Evolutionary conservation across 1,140 invertebrate genomes (phyloP).

Genomic region (Bombus waltoni): DNA sequence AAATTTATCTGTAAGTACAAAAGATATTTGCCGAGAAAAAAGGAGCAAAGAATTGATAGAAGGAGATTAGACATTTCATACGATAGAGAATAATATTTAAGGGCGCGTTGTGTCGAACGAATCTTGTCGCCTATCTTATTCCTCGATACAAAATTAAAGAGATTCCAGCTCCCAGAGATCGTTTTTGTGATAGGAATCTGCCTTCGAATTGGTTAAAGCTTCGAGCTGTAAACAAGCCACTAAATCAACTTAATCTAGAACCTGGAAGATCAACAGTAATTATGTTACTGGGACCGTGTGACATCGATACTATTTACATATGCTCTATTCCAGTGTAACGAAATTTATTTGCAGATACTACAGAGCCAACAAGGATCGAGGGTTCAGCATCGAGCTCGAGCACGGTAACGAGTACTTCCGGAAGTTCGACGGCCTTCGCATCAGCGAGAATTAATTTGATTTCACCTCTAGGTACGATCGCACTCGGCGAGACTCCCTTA

Average conservation of each 20-base stretch:
- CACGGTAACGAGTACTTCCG: neutral
- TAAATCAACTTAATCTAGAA: neutral
- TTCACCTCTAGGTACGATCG: conserved; percentile 18
- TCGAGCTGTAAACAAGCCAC: too few species aligned
- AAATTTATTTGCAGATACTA: conserved; percentile 18
- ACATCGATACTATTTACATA: conserved; percentile 8
- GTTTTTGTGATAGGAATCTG: neutral
- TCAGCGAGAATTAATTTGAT: conserved; percentile 31
- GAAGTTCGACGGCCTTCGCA: neutral
- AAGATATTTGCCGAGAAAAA: too few species aligned
- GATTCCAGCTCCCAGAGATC: neutral
- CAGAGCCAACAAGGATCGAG: neutral
- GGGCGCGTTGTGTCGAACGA: too few species aligned
- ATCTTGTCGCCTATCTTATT: neutral
- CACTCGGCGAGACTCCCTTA: neutral
- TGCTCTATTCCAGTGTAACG: neutral
- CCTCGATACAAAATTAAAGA: neutral
- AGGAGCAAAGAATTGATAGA: too few species aligned
- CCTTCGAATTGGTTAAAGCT: neutral
- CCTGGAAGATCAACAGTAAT: neutral
- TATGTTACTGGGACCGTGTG: too few species aligned
- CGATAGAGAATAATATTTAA: too few species aligned
- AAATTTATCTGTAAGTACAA: too few species aligned
- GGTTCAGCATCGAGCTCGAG: conserved; percentile 7
- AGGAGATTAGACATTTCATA: too few species aligned